Base-by-base conservation (phyloP, 2,888 invertebrate genomes). In the Caenorhabditis japonica region DNA sequence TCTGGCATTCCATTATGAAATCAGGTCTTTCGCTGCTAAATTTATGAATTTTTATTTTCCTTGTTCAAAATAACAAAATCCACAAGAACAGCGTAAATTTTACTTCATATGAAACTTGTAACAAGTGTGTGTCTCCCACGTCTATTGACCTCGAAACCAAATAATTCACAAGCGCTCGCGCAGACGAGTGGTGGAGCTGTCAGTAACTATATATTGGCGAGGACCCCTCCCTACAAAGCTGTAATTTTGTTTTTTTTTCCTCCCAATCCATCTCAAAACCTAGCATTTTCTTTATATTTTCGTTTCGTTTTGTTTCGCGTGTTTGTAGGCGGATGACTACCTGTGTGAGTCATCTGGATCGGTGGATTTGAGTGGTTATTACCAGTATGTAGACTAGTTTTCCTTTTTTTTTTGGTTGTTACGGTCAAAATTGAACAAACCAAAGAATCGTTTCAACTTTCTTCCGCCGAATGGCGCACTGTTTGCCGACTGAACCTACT, bases 101-200 rank as follows among this genome's bases (percentile, higher is more conserved):
- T n/a, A n/a, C n/a, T n/a, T n/a, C n/a, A n/a, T n/a, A n/a, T 46
- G 64, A 55, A 47, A 64, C 56, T 55, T 55, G 56, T 58, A 66
- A 55, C 66, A 36, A 41, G 66, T n/a, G n/a, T n/a, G n/a, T n/a
- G n/a, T 56, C 55, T 64, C 64, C 46, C 64, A 66, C 66, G 51
- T 66, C 56, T 56, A 66, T 56, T 66, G 66, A 56, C 56, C 56
- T 66, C 66, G 51, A 56, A 30, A 66, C 66, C 51, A 51, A 66
- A 66, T 66, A 66, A 66, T 66, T 66, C 66, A 66, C 47, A 51
- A 30, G 55, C 62, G 62, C 52, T 49, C 66, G 30, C 30, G 5
- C 30, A 5, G 30, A 5, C 56, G 43, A 44, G 49, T 36, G 66
- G 55, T 39, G 49, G 21, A 23, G 33, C 30, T 64, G 64, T 49